Conservation (phyloP, 2,113 vertebrate species). For the Carlito syrichta region DNA sequence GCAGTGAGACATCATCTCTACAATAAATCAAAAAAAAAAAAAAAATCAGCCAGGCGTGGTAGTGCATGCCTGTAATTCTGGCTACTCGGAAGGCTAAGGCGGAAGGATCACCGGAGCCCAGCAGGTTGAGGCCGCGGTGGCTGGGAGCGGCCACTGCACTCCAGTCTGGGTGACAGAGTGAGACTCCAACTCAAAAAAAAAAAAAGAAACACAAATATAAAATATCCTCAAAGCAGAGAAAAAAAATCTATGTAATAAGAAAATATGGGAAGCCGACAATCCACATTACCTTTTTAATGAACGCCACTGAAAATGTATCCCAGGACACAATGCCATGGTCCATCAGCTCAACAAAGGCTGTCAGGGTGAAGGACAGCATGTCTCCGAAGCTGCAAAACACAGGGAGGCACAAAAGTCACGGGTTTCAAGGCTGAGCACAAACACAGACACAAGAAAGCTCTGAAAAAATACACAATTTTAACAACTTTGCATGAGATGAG, state of each 20-base stretch:
- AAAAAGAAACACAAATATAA: not conserved
- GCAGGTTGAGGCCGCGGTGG: too few relatives aligned
- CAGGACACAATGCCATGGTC: conserved; percentile 99
- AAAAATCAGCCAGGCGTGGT: too few relatives aligned
- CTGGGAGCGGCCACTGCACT: too few relatives aligned
- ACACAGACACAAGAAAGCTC: not conserved
- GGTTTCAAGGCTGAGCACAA: not conserved
- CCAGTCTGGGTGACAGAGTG: too few relatives aligned
- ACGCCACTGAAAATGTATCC: conserved; percentile 99
- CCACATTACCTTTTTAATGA: conserved; percentile 96
- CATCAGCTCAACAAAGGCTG: conserved; percentile 99
- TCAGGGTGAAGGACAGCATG: conserved; percentile 98
- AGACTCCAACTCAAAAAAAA: too few relatives aligned
- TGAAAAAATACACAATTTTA: not conserved
- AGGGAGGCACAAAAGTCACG: not conserved
- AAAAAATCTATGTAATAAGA: not conserved
- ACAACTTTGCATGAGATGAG: not conserved
- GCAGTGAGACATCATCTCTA: too few relatives aligned
- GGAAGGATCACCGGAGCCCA: too few relatives aligned
- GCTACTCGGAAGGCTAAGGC: too few relatives aligned
- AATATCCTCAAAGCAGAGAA: not conserved
- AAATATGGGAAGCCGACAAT: not conserved
- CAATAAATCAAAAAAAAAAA: too few relatives aligned
- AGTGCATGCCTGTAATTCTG: too few relatives aligned
- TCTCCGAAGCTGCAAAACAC: conserved; percentile 95